Conservation (phyloP, 2,888 invertebrate species). For the Crossocerus cetratus region DNA sequence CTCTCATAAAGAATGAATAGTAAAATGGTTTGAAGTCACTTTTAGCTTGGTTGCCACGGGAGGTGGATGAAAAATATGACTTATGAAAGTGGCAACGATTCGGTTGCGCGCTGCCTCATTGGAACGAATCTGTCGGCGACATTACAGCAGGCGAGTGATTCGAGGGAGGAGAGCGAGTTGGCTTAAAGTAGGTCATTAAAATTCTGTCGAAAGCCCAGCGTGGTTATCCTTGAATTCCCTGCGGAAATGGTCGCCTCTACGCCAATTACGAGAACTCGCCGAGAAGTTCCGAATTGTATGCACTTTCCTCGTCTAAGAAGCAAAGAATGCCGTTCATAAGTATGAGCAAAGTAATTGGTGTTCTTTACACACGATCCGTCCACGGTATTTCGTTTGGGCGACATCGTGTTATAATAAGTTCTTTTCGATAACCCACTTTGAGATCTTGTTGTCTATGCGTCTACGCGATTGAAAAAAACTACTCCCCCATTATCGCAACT, state of each 20-base stretch:
- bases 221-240: constrained; percentile 29
- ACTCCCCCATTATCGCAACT: no score
- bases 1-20: no score
- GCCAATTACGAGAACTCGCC: constrained; percentile 36
- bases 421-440: no score
- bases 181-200: constrained; percentile 49
- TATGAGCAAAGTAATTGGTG: no score
- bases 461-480: no score
- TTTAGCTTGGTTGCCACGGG: background rate
- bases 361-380: no score
- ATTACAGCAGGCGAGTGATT: constrained; percentile 35
- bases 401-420: no score
- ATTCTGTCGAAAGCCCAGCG: constrained; percentile 39
- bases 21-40: no score
- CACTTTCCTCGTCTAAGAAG: no score
- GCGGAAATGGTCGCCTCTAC: constrained; percentile 50
- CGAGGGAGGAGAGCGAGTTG: constrained; percentile 35
- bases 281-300: constrained; percentile 11
- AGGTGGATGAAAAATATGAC: constrained; percentile 5
- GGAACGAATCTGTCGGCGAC: constrained; percentile 24
- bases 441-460: no score
- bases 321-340: no score
- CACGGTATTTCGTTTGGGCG: no score
- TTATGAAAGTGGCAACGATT: constrained; percentile 12
- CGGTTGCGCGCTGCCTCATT: background rate